A percentile compares a stretch with the other conserved stretches of the same genome.
Conservation (phyloP, 2,113 vertebrate genomes). For the Vombatus ursinus region DNA sequence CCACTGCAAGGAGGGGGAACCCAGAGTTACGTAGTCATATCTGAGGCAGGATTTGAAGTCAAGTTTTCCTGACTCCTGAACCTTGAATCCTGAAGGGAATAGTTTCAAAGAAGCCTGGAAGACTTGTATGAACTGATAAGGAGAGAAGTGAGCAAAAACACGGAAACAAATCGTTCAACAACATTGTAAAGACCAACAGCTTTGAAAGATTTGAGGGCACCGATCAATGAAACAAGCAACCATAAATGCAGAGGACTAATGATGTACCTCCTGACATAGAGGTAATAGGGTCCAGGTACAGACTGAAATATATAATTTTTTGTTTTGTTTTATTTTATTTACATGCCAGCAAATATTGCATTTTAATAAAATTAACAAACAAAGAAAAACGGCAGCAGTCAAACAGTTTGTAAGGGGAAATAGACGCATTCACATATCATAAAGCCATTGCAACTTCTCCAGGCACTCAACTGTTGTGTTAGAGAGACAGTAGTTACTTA, state of each 20-base stretch:
- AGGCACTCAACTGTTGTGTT: constrained; percentile 90
- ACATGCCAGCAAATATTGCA: not conserved
- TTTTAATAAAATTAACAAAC: not conserved
- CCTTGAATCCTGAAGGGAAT: not conserved
- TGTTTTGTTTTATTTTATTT: not conserved
- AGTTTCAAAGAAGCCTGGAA: not conserved
- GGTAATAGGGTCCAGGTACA: not conserved
- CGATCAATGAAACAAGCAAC: not conserved
- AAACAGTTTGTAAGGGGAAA: not conserved
- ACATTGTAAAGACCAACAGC: not conserved
- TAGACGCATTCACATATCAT: constrained; percentile 87
- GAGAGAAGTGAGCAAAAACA: not conserved
- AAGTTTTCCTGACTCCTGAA: not conserved
- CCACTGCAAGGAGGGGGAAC: not conserved
- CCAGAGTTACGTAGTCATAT: not conserved
- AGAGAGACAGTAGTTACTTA: constrained; percentile 99
- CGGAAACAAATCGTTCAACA: not conserved
- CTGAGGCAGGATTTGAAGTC: not conserved
- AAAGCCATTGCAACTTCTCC: constrained; percentile 90
- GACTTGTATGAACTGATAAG: not conserved
- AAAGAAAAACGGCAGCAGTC: constrained; percentile 57
- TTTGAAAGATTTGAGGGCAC: not conserved
- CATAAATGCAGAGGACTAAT: not conserved
- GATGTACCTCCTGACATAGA: not conserved
- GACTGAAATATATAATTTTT: not conserved